Evolutionary conservation across 2,888 invertebrate genomes (phyloP).

Genomic region (Apodemia duryi): DNA sequence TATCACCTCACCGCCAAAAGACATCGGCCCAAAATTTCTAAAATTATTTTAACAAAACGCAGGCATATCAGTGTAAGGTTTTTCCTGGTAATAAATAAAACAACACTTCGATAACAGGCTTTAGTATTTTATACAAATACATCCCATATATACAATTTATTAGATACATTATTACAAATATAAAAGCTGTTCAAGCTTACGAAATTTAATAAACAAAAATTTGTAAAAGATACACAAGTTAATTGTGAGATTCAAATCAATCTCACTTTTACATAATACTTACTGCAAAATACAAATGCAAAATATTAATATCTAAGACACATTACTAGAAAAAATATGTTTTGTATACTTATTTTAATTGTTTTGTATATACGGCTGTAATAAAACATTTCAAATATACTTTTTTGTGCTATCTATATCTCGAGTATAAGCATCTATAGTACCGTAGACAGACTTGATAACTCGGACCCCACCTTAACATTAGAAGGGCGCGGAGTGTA

Average conservation of each 20-base stretch:
- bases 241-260: slow-evolving; percentile 1
- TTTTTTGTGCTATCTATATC: too few relatives aligned
- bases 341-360: neutral
- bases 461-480: too few relatives aligned
- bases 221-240: neutral
- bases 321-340: neutral
- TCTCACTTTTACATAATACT: neutral
- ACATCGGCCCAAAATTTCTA: too few relatives aligned
- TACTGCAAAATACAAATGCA: neutral
- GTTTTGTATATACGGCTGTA: neutral
- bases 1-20: too few relatives aligned
- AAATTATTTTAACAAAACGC: too few relatives aligned
- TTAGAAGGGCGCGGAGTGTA: too few relatives aligned
- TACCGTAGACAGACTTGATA: too few relatives aligned
- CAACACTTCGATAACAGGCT: slow-evolving; percentile 5
- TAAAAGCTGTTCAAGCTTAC: neutral
- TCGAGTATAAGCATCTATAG: too few relatives aligned
- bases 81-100: neutral
- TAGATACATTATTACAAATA: neutral
- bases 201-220: neutral
- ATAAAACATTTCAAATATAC: neutral
- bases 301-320: neutral
- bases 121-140: slow-evolving; percentile 1
- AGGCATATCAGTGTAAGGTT: too few relatives aligned
- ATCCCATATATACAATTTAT: slow-evolving; percentile 1